Conservation (phyloP, 2,113 vertebrate species). For the Microcebus griseorufus region DNA sequence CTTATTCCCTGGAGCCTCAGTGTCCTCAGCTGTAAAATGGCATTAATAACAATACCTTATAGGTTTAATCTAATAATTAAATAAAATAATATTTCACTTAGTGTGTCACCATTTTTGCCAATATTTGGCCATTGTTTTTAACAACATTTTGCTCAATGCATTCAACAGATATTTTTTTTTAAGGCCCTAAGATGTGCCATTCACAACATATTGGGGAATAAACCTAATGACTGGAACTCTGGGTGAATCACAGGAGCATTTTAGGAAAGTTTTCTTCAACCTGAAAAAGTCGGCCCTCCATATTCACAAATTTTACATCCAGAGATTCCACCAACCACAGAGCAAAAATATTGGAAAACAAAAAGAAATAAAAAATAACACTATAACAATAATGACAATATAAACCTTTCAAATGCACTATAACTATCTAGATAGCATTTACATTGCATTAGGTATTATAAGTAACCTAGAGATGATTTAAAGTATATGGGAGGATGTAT, state of each 20-base stretch:
- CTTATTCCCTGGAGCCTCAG: not conserved
- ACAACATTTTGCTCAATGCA: not conserved
- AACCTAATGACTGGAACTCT: not conserved
- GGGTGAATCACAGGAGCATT: not conserved
- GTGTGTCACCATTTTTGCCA: not conserved
- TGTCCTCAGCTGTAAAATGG: not conserved
- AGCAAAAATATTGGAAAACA: not conserved
- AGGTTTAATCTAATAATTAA: not conserved
- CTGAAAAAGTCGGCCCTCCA: not conserved
- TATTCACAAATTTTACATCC: not conserved
- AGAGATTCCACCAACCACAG: not conserved
- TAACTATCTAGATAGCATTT: not conserved
- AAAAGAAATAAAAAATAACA: not conserved
- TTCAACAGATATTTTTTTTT: not conserved
- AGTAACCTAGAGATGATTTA: not conserved
- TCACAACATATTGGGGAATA: not conserved
- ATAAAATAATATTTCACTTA: not conserved
- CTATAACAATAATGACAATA: not conserved
- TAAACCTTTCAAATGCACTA: not conserved
- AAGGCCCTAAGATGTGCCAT: not conserved
- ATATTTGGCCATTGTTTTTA: not conserved
- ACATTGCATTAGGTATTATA: not conserved
- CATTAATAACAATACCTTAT: not conserved
- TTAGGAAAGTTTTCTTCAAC: not conserved
- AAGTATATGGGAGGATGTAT: not conserved